Evolutionary conservation across 2,888 invertebrate species (phyloP).

Genomic region (Argyresthia albistria): DNA sequence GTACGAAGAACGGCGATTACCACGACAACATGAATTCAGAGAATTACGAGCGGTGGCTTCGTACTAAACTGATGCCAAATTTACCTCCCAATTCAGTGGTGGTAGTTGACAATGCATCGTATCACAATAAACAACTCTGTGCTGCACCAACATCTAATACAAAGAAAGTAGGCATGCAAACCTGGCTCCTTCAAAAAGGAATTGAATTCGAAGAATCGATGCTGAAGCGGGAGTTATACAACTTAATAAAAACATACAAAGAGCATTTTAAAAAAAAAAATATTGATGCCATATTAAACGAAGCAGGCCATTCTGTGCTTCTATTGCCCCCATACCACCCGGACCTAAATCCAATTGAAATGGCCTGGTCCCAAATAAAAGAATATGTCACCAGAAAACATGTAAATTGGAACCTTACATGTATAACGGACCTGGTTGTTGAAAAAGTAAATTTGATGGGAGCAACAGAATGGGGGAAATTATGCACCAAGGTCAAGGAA

Average conservation of each 20-base stretch:
- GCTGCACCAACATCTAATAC: background rate
- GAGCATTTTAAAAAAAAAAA: background rate
- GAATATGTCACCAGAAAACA: background rate
- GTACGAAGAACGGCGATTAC: background rate
- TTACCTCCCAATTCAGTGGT: slow-evolving; percentile 17
- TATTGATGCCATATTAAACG: slow-evolving; percentile 2
- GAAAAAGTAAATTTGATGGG: slow-evolving; percentile 8
- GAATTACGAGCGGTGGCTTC: slow-evolving; percentile 15
- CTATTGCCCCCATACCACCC: slow-evolving; percentile 6
- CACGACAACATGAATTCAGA: slow-evolving; percentile 1
- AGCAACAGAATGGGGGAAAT: slow-evolving; percentile 7
- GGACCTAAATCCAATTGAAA: slow-evolving; percentile 3
- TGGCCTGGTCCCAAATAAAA: slow-evolving; percentile 5
- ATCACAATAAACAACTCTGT: slow-evolving; percentile 8
- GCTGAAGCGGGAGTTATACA: slow-evolving; percentile 5
- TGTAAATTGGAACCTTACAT: slow-evolving; percentile 5
- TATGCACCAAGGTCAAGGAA: slow-evolving; percentile 10
- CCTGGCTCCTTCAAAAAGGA: background rate
- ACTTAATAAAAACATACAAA: slow-evolving; percentile 1
- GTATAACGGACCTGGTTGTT: background rate
- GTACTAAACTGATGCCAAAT: slow-evolving; percentile 18
- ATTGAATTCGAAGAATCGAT: background rate
- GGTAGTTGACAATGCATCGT: slow-evolving; percentile 8
- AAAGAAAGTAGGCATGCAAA: slow-evolving; percentile 4
- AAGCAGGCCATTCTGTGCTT: slow-evolving; percentile 1